Evolutionary conservation across 2,888 invertebrate genomes (phyloP), one percentile per base, ranked within the genome.

Genomic region (Ernsta delagoae): DNA sequence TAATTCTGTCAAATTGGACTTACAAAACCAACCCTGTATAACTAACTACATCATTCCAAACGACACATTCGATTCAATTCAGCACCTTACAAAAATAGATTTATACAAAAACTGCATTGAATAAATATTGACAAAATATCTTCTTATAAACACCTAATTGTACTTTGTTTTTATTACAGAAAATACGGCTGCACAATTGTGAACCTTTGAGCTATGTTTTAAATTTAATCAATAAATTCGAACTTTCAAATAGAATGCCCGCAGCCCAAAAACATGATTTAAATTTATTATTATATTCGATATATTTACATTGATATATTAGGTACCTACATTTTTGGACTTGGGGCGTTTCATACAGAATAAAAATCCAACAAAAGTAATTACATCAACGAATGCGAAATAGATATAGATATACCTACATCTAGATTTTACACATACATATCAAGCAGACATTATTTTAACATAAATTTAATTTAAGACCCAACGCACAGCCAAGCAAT

Each of bases 131-230:
- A 78, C 75, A 83, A 83, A 83, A 83, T 81, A 81, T 79, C 74
- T 75, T 78, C 79, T 81, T 81, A 80, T 78, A 80, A 79, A 77
- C 59, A 80, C 75, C 82, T 86, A 86, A 81, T 89, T 89, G 89
- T 89, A 89, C 89, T 89, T 81, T 83, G 79, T 82, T 77, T 81
- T 78, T 73, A 76, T 76, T 75, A 72, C 66, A 70, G 65, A 72
- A 70, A 66, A 72, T 16, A 57, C n/a, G 24, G 41, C 24, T 41
- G 54, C 74, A 77, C 41, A 74, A 56, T 53, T 65, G 63, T 71
- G 61, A 72, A 70, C 64, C 71, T 63, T 73, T 70, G 73, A 75
- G 74, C 70, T 76, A 77, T 72, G 71, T 75, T 75, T 77, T 50
- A 72, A 71, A 59, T 54, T 57, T 54, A 61, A 65, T 59, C 59